Evolutionary conservation across 2,113 vertebrate species (phyloP), one percentile per base, ranked within the genome.

Genomic region (Willisornis vidua): DNA sequence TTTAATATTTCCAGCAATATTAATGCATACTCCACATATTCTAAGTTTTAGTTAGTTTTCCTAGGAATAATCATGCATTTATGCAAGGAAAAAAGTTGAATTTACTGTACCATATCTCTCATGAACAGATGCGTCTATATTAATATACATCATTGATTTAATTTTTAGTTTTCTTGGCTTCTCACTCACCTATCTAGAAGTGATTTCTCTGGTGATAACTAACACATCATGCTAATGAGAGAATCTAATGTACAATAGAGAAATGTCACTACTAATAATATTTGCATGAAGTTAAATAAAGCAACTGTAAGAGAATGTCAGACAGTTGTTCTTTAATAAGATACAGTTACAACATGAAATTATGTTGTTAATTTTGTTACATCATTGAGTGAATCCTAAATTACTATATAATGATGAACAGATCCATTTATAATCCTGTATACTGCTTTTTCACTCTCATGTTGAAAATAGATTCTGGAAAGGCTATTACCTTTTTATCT

Each of bases 211-310:
- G 93, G 97, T 98, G 98, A 98, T 98, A 98, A 97, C 97, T 98
- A 98, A 98, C 97, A 98, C 96, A 98, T 98, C 97, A 97, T 97
- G 96, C 96, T 98, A 98, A 98, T 98, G 97, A 98, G 96, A 97
- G 97, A 97, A 97, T 97, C 98, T 98, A 98, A 98, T 97, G 97
- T 95, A 98, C 98, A 98, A 98, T 96, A 98, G 97, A 97, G 98
- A 98, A 98, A 98, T 98, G 98, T 98, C 98, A 98, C 97, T 98
- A 97, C 93, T 98, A 98, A 98, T 98, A 98, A 98, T 97, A 97
- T 98, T 98, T 98, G 96, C 97, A 98, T 97, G 97, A 98, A 98
- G 98, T 98, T 98, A 98, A 98, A 98, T 98, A 98, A 98, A 98
- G 97, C 97, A 98, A 98, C 96, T 97, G 91, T 98, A 98, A 95